Conservation (phyloP, 2,797 vertebrate genomes). For the Enteromius mattozi region DNA sequence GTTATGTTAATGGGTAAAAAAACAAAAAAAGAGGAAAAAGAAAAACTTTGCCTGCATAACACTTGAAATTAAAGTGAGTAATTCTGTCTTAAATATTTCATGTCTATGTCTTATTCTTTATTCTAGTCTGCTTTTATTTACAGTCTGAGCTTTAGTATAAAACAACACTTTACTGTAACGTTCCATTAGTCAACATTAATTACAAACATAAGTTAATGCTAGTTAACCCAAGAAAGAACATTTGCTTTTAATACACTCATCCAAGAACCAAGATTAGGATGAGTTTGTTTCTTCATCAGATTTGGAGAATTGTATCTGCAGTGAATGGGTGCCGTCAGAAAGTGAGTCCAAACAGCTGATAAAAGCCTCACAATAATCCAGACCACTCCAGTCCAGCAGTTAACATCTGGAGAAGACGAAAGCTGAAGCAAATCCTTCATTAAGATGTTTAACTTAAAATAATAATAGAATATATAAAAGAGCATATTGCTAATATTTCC, state of each 20-base stretch:
- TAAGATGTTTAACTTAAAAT: too few species aligned
- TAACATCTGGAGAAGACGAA: background rate
- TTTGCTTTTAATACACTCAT: background rate
- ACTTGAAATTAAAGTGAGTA: slow-evolving; percentile 96
- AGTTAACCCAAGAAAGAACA: background rate
- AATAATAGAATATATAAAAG: too few species aligned
- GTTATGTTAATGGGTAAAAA: slow-evolving; percentile 88
- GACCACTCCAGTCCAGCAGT: background rate
- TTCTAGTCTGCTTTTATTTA: background rate
- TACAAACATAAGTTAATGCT: background rate
- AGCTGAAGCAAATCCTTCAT: background rate
- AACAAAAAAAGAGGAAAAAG: slow-evolving; percentile 77
- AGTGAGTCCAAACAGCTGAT: background rate
- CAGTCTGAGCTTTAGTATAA: background rate
- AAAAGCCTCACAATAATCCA: background rate
- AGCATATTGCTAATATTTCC: too few species aligned
- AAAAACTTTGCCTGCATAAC: slow-evolving; percentile 95
- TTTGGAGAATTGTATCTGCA: background rate
- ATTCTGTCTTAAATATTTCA: slow-evolving; percentile 76
- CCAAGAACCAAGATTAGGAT: background rate
- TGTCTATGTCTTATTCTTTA: slow-evolving; percentile 1
- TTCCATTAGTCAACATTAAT: background rate
- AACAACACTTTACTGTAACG: background rate
- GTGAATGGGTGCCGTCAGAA: background rate
- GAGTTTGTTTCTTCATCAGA: background rate